Percentiles rank a stretch among this genome's conserved stretches.
Evolutionary conservation across 2,888 invertebrate genomes (phyloP).

Genomic region (Mesoligia furuncula): DNA sequence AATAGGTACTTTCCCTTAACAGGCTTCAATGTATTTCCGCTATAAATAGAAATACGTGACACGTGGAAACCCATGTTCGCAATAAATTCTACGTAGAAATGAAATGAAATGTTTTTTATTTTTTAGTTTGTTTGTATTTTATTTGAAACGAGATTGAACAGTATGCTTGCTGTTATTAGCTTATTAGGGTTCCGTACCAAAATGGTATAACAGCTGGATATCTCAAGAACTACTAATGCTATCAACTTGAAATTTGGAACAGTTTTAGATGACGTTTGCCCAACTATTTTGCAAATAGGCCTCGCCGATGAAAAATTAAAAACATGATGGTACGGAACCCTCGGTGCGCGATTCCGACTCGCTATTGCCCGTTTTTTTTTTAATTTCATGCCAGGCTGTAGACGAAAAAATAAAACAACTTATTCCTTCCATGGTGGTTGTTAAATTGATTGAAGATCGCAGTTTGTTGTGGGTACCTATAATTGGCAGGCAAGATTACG

Average conservation of each 20-base stretch:
- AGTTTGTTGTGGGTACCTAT: background rate
- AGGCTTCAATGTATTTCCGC: background rate
- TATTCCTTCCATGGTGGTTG: background rate
- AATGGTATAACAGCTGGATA: too few species aligned
- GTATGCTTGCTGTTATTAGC: too few species aligned
- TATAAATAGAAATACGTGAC: constrained; percentile 2
- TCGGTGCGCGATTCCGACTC: too few species aligned
- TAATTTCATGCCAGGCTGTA: background rate
- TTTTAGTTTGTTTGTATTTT: background rate
- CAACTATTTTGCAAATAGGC: too few species aligned
- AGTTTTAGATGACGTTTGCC: too few species aligned
- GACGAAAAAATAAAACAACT: background rate
- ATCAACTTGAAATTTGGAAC: too few species aligned
- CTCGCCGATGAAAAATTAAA: too few species aligned
- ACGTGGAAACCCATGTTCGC: background rate
- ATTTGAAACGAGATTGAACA: constrained; percentile 11
- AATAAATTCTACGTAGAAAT: constrained; percentile 1
- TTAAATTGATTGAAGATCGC: background rate
- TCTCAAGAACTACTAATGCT: too few species aligned
- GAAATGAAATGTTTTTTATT: constrained; percentile 23
- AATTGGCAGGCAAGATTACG: background rate
- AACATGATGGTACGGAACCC: too few species aligned
- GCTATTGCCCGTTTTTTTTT: background rate
- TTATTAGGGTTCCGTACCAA: too few species aligned
- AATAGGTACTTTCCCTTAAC: constrained; percentile 4